Conservation (phyloP, 2,113 vertebrate genomes). For the Indicator maculatus region DNA sequence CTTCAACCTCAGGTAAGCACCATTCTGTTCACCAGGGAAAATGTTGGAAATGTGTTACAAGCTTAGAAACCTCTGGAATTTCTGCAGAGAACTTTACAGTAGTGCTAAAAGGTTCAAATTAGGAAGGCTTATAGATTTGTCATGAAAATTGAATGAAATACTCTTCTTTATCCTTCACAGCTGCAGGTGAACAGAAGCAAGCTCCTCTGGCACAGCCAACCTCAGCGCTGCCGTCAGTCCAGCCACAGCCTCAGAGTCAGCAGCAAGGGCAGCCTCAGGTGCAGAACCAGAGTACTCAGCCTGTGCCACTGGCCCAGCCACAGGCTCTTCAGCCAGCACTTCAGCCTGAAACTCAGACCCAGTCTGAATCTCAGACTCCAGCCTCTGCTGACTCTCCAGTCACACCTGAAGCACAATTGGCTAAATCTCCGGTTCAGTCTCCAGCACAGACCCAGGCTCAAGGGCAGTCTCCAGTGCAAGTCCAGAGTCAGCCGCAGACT, state of each 20-base stretch:
- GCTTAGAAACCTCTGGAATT: not conserved
- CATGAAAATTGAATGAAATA: not conserved
- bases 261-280: slow-evolving; percentile 73
- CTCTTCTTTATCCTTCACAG: slow-evolving; percentile 54
- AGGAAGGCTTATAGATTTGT: rapidly evolving
- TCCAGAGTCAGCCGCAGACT: slow-evolving; percentile 64
- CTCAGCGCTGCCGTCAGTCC: slow-evolving; percentile 24
- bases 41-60: not conserved
- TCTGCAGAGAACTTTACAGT: not conserved
- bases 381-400: slow-evolving; percentile 31
- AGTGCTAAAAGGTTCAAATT: not conserved
- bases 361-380: slow-evolving; percentile 60
- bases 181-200: slow-evolving; percentile 73
- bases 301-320: slow-evolving; percentile 55
- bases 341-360: slow-evolving; percentile 66
- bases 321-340: slow-evolving; percentile 44
- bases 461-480: slow-evolving; percentile 69
- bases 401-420: slow-evolving; percentile 66
- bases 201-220: slow-evolving; percentile 48
- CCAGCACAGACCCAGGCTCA: slow-evolving; percentile 78
- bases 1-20: slow-evolving; percentile 84
- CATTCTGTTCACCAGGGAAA: not conserved
- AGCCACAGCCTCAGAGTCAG: slow-evolving; percentile 51
- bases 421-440: slow-evolving; percentile 70
- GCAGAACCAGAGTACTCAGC: slow-evolving; percentile 68